Evolutionary conservation across 2,888 invertebrate genomes (phyloP).

Genomic region (Xestia xanthographa): DNA sequence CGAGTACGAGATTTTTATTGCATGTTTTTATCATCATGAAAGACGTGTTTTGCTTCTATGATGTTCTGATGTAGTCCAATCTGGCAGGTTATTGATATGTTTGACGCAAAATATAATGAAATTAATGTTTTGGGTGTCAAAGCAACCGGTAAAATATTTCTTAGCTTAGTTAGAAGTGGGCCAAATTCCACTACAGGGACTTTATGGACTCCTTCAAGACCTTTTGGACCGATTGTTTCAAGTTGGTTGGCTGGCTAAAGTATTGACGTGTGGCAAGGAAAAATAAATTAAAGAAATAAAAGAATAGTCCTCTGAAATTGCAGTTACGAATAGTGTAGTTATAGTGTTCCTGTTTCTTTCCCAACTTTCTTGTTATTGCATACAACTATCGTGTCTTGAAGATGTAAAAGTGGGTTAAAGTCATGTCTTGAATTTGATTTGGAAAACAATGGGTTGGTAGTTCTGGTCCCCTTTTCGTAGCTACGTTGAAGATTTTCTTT

Average conservation of each 20-base stretch:
- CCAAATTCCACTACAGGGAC: neutral
- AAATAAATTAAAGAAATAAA: neutral
- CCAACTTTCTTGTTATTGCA: slow-evolving; percentile 36
- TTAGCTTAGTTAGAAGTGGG: neutral
- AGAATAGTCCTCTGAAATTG: neutral
- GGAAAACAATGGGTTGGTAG: slow-evolving; percentile 19
- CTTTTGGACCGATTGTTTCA: neutral
- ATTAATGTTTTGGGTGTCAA: neutral
- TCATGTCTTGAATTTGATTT: slow-evolving; percentile 18
- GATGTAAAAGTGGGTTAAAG: slow-evolving; percentile 23
- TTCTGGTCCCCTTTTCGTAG: neutral
- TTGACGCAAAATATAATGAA: neutral
- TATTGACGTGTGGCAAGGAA: too few species aligned
- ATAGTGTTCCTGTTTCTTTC: slow-evolving; percentile 6
- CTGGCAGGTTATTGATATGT: neutral
- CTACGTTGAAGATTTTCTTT: neutral
- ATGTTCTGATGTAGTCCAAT: neutral
- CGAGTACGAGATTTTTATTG: neutral
- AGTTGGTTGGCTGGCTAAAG: too few species aligned
- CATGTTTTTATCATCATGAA: too few species aligned
- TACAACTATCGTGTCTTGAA: slow-evolving; percentile 17
- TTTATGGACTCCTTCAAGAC: neutral
- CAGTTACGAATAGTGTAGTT: neutral
- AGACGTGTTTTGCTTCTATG: neutral
- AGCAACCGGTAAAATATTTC: neutral